phyloP scores from a whole-genome alignment of 2,888 invertebrate genomes.

The Cerastoderma edule region DNA sequence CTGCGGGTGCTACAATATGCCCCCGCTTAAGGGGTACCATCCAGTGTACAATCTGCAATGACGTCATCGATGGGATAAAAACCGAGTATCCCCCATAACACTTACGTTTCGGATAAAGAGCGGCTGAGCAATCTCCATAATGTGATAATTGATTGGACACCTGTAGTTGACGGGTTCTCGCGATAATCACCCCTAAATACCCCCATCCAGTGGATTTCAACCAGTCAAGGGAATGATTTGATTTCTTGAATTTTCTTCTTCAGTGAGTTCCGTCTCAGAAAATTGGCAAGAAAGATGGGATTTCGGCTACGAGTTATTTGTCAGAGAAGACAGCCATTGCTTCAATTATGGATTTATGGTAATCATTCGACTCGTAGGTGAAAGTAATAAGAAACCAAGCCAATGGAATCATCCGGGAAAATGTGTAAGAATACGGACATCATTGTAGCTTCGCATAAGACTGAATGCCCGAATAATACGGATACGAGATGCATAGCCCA shows the following conservation, averaged over 20 bases:
- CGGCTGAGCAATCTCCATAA: slow-evolving; percentile 20
- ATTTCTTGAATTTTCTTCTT: slow-evolving; percentile 63
- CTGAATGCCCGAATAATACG: not conserved
- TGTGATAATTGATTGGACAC: slow-evolving; percentile 43
- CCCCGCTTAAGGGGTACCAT: too few relatives aligned
- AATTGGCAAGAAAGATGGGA: slow-evolving; percentile 62
- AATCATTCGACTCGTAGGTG: slow-evolving; percentile 37
- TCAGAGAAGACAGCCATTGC: slow-evolving; percentile 56
- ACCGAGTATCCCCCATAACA: slow-evolving; percentile 13
- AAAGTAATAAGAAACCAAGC: slow-evolving; percentile 3
- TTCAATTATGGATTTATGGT: slow-evolving; percentile 59
- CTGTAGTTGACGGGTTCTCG: slow-evolving; percentile 43
- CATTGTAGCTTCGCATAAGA: too few relatives aligned
- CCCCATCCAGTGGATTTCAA: slow-evolving; percentile 35
- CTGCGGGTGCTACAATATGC: too few relatives aligned
- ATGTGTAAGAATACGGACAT: not conserved
- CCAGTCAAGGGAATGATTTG: slow-evolving; percentile 59
- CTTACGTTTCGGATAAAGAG: slow-evolving; percentile 20
- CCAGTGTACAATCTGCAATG: too few relatives aligned
- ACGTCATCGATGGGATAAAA: not conserved
- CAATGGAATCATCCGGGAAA: slow-evolving; percentile 6
- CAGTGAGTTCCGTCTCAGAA: slow-evolving; percentile 54
- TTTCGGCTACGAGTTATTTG: slow-evolving; percentile 54
- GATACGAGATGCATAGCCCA: too few relatives aligned
- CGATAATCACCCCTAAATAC: slow-evolving; percentile 43